A percentile compares a stretch with the other conserved stretches of the same genome.
Evolutionary conservation across 2,797 vertebrate genomes (phyloP).

Genomic region (Amblyraja radiata): DNA sequence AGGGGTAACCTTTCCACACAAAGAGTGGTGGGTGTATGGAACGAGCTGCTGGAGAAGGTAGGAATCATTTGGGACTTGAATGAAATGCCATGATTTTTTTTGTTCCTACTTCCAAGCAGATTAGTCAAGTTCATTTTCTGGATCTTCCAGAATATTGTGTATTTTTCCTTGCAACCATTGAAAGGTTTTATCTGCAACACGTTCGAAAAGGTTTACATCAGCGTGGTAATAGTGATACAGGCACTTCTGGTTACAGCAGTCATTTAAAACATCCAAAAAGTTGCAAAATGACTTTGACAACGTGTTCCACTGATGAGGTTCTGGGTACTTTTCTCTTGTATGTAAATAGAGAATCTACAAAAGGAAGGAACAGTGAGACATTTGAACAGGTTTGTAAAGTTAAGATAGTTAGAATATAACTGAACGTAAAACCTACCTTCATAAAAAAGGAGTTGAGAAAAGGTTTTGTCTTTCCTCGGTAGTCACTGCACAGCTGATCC

Average conservation of each 20-base stretch:
- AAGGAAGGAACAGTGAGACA: background rate
- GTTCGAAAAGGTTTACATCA: background rate
- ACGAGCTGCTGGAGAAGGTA: too few relatives aligned
- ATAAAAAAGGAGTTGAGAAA: constrained; percentile 1
- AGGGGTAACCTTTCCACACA: too few relatives aligned
- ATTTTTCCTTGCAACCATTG: constrained; percentile 4
- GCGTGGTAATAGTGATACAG: constrained; percentile 27
- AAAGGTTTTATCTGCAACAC: background rate
- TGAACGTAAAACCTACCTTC: background rate
- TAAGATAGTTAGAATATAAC: background rate
- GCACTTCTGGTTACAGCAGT: background rate
- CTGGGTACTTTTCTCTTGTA: constrained; percentile 9
- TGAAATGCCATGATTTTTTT: background rate
- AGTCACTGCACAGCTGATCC: background rate
- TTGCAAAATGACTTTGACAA: constrained; percentile 22
- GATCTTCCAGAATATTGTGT: background rate
- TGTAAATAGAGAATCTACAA: background rate
- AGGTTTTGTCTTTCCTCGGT: background rate
- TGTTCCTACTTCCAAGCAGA: background rate
- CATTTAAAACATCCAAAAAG: constrained; percentile 8
- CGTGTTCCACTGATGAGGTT: background rate
- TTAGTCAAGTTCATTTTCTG: background rate
- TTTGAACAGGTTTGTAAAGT: too few relatives aligned
- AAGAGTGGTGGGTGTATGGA: too few relatives aligned
- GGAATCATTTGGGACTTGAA: background rate